Conservation (phyloP, 1,140 invertebrate species). For the Aphelinus atriplicis region DNA sequence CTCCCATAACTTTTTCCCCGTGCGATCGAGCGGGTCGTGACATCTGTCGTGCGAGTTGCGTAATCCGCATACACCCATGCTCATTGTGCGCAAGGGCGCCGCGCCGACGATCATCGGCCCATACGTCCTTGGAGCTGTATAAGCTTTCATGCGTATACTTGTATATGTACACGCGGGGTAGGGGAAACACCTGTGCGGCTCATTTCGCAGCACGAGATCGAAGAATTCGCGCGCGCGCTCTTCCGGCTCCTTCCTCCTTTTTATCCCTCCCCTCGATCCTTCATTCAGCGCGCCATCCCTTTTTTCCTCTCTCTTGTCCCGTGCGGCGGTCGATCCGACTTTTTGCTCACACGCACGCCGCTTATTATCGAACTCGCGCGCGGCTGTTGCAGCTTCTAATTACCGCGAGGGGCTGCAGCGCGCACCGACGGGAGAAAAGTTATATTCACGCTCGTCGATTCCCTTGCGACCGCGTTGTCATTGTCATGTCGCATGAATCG, state of each 20-base stretch:
- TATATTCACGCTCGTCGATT: neutral
- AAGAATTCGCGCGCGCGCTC: neutral
- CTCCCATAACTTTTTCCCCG: no score
- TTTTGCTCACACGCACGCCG: neutral
- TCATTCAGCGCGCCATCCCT: neutral
- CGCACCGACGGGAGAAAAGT: neutral
- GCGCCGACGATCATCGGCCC: no score
- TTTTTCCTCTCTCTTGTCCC: slow-evolving; percentile 1
- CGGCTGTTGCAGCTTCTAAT: neutral
- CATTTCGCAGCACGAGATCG: neutral
- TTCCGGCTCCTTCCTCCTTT: neutral
- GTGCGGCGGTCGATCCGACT: neutral
- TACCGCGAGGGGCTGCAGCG: neutral
- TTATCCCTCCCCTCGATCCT: no score
- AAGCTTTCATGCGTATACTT: neutral
- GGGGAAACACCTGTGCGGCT: neutral
- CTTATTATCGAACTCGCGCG: neutral
- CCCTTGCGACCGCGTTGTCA: neutral
- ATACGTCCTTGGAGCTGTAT: no score
- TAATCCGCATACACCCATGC: neutral
- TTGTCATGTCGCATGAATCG: neutral
- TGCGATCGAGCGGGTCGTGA: neutral
- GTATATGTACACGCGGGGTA: neutral
- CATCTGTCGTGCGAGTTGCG: neutral
- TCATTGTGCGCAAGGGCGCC: no score